phyloP scores from a whole-genome alignment of 2,888 invertebrate species.

The Lissocephala sabroskyi region DNA sequence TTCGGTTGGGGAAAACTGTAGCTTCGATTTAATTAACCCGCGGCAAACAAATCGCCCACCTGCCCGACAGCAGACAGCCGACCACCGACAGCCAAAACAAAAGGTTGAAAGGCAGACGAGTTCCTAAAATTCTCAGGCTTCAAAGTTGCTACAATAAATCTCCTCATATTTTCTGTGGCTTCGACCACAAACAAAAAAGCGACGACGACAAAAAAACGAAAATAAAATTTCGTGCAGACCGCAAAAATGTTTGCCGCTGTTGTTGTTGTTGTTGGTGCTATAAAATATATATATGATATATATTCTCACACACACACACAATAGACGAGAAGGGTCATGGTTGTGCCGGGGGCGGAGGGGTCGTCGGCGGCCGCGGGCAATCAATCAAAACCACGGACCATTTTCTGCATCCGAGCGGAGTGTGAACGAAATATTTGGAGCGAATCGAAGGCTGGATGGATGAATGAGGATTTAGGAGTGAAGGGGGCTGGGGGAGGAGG shows the following conservation, averaged over 20 bases:
- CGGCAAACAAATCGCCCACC: constrained; percentile 3
- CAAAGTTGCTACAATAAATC: constrained; percentile 41
- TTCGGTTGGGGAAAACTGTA: neutral
- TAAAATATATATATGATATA: constrained; percentile 63
- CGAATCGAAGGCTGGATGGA: constrained; percentile 49
- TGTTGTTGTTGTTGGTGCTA: constrained; percentile 21
- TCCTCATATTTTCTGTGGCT: constrained; percentile 27
- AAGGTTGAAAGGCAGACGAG: too few relatives aligned
- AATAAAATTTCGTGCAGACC: constrained; percentile 51
- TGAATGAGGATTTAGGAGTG: too few relatives aligned
- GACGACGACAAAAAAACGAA: constrained; percentile 14
- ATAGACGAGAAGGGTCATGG: constrained; percentile 11
- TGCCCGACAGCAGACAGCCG: constrained; percentile 8
- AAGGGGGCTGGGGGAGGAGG: too few relatives aligned
- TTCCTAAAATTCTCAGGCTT: constrained; percentile 36
- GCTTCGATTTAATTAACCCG: constrained; percentile 33
- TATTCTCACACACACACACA: constrained; percentile 52
- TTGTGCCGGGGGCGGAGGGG: constrained; percentile 5
- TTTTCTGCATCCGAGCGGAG: constrained; percentile 42
- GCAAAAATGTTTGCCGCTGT: constrained; percentile 28
- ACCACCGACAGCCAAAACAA: too few relatives aligned
- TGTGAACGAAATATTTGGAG: constrained; percentile 60
- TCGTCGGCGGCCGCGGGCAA: constrained; percentile 32
- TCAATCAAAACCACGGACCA: constrained; percentile 54
- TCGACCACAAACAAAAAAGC: too few relatives aligned